phyloP scores from a whole-genome alignment of 2,888 invertebrate genomes.

The Baccha elongata region DNA sequence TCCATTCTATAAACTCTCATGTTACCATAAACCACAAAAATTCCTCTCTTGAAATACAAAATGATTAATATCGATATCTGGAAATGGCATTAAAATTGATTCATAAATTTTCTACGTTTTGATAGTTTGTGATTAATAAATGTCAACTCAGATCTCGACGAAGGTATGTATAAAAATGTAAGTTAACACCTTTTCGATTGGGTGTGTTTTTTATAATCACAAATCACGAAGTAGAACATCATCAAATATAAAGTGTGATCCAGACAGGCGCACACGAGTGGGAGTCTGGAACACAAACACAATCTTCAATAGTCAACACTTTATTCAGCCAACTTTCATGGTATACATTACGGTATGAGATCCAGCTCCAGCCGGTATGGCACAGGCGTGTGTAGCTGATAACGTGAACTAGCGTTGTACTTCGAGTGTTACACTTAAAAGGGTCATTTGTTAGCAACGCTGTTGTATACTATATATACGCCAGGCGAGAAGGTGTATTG shows the following conservation, averaged over 20 bases:
- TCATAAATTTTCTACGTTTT: constrained; percentile 52
- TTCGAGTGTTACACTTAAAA: constrained; percentile 72
- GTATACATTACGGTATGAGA: neutral
- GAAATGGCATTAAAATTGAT: constrained; percentile 61
- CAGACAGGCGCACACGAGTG: constrained; percentile 48
- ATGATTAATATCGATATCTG: constrained; percentile 61
- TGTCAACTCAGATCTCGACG: constrained; percentile 51
- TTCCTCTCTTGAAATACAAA: neutral
- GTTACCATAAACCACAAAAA: too few relatives aligned
- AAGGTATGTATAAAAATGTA: constrained; percentile 33
- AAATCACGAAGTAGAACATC: constrained; percentile 70
- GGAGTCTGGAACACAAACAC: constrained; percentile 49
- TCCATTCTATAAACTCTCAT: too few relatives aligned
- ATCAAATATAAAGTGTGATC: constrained; percentile 57
- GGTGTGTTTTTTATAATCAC: constrained; percentile 70
- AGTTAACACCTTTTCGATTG: constrained; percentile 69
- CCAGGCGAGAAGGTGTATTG: constrained; percentile 10
- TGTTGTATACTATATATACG: neutral
- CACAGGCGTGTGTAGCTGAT: constrained; percentile 47
- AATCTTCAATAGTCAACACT: constrained; percentile 60
- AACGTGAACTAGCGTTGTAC: constrained; percentile 65
- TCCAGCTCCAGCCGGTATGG: neutral
- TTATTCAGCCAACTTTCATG: constrained; percentile 44
- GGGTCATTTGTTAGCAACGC: constrained; percentile 69
- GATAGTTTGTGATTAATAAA: constrained; percentile 70